A percentile compares a stretch with the other conserved stretches of the same genome.
phyloP scores from a whole-genome alignment of 1,140 invertebrate genomes.

The Heliothis subflexa region DNA sequence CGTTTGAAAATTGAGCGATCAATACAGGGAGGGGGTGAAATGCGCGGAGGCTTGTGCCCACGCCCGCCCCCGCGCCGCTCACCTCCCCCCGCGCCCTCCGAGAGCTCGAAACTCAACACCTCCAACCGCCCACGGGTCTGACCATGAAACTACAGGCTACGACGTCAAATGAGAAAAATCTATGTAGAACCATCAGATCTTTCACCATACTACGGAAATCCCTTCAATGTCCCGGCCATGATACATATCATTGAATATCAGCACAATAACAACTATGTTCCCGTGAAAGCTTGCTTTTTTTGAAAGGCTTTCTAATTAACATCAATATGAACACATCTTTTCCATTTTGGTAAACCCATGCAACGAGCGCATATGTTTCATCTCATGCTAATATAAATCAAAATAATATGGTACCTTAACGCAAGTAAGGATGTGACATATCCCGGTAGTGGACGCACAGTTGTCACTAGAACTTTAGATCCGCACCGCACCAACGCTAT shows the following conservation, averaged over 20 bases:
- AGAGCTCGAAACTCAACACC: conserved; percentile 66
- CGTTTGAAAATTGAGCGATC: conserved; percentile 77
- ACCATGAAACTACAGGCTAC: conserved; percentile 63
- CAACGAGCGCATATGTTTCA: neutral
- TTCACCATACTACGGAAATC: neutral
- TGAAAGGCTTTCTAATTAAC: neutral
- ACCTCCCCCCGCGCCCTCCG: conserved; percentile 38
- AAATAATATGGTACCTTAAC: conserved; percentile 25
- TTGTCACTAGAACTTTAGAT: conserved; percentile 11
- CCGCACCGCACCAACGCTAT: neutral
- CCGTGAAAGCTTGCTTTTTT: neutral
- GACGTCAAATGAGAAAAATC: conserved; percentile 56
- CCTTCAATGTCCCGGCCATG: neutral
- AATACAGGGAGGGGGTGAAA: conserved; percentile 71
- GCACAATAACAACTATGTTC: neutral
- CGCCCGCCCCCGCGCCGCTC: conserved; percentile 63
- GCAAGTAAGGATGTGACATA: conserved; percentile 21
- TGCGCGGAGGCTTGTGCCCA: conserved; percentile 73
- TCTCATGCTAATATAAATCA: conserved; percentile 1
- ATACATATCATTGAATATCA: neutral
- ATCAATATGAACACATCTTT: no score
- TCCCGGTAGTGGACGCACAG: conserved; percentile 5
- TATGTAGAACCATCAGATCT: conserved; percentile 19
- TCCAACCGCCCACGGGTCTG: conserved; percentile 68
- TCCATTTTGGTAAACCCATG: no score